Base-by-base conservation (phyloP, 2,113 vertebrate species). In the Istiophorus platypterus region DNA sequence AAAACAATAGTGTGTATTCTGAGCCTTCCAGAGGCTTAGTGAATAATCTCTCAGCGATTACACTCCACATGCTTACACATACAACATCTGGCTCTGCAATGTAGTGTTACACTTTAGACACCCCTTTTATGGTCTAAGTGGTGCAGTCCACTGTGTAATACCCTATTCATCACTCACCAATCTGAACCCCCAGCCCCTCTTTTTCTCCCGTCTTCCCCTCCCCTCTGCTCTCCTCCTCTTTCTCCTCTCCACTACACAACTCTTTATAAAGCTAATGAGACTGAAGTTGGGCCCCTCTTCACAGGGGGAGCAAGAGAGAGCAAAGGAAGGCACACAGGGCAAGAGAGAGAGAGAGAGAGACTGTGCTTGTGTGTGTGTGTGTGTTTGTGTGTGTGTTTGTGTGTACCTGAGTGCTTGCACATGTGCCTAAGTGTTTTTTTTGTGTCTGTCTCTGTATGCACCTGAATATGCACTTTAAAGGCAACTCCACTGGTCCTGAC, bases 231-330 rank as follows among this genome's bases (percentile, higher is more conserved):
- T 52, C 76, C 80, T 90, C 87, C 90, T 70, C 89, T 85, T 90
- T 91, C 89, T 92, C 89, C 72, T 92, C 90, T 90, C 82, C 82
- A 92, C 94, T 89, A 91, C 86, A 91, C 92, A 86, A 93, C 90
- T 92, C 92, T 95, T 96, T 95, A 92, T 95, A 79, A 96, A 93
- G 94, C 93, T 95, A 96, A 96, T 96, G 95, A 95, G 94, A 93
- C 86, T 93, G 87, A 92, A 94, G 91, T 90, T 90, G 92, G 94
- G 93, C 92, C 92, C 87, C 90, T 91, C 83, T 88, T 85, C 74
- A 85, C 61, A 64, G 82, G 64, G 80, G 69, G 77, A 70, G 89
- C 7, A 67, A 84, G 85, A 72, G 78, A 76, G 69, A 76, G 88
- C 64, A 81, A 75, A 81, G 73, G 67, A 85, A 83, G 81, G 82